Evolutionary conservation across 2,113 vertebrate species (phyloP).

Genomic region (Bos javanicus): DNA sequence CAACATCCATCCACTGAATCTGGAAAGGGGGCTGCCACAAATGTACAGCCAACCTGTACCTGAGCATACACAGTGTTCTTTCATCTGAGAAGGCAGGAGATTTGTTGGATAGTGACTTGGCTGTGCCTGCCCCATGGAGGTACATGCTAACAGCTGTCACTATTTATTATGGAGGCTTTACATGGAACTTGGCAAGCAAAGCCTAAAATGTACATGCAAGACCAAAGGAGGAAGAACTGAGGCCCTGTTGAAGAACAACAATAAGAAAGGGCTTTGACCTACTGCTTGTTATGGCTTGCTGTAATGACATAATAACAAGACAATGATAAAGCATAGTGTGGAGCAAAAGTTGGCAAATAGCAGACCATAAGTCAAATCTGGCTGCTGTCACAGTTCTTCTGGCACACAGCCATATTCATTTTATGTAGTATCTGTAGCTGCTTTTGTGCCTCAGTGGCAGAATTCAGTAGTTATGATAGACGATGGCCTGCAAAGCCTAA

Average conservation of each 20-base stretch:
- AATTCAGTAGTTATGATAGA: neutral
- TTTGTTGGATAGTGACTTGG: neutral
- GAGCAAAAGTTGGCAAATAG: neutral
- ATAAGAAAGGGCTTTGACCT: neutral
- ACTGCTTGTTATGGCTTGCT: neutral
- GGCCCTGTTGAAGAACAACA: neutral
- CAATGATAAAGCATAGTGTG: neutral
- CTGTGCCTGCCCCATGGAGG: neutral
- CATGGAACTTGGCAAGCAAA: neutral
- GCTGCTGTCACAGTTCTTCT: neutral
- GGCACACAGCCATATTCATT: neutral
- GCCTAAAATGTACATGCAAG: neutral
- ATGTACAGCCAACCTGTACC: neutral
- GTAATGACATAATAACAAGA: neutral
- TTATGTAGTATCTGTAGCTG: neutral
- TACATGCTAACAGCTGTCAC: neutral
- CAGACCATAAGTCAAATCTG: neutral
- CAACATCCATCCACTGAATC: neutral
- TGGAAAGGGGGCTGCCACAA: neutral
- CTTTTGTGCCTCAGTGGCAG: neutral
- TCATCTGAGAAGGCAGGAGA: neutral
- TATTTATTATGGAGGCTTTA: neutral
- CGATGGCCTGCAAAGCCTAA: neutral
- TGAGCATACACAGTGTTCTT: neutral
- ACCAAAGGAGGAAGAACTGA: neutral